Evolutionary conservation across 2,113 vertebrate genomes (phyloP).

Genomic region (Bambusicola thoracicus): DNA sequence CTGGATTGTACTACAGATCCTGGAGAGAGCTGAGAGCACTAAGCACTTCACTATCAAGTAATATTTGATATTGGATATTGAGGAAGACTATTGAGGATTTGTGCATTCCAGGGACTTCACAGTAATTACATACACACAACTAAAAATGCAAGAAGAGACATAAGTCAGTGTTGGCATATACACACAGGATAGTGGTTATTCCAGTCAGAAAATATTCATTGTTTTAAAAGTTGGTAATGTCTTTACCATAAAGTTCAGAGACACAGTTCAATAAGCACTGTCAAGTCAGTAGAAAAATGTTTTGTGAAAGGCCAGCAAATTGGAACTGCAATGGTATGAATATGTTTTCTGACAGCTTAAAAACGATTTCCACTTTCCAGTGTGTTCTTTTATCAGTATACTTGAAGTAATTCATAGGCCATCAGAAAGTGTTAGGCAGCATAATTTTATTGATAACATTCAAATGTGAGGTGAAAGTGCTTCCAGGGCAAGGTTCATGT

Average conservation of each 20-base stretch:
- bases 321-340: neutral
- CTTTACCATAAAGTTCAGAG: neutral
- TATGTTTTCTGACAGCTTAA: neutral
- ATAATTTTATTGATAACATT: neutral
- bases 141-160: accelerated
- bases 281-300: constrained; percentile 5
- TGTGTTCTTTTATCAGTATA: neutral
- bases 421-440: neutral
- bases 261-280: neutral
- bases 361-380: neutral
- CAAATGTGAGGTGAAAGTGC: neutral
- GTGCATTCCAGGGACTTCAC: neutral
- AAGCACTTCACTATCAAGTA: neutral
- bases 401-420: neutral
- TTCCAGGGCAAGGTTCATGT: neutral
- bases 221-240: neutral
- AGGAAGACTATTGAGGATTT: neutral
- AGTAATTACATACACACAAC: neutral
- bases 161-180: neutral
- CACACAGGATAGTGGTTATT: accelerated
- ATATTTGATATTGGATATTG: neutral
- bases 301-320: neutral
- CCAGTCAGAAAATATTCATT: neutral
- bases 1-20: neutral
- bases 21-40: neutral